Percentiles rank a stretch among this genome's conserved stretches.
phyloP scores from a whole-genome alignment of 2,113 vertebrate species.

The Orientallactaga bullata region DNA sequence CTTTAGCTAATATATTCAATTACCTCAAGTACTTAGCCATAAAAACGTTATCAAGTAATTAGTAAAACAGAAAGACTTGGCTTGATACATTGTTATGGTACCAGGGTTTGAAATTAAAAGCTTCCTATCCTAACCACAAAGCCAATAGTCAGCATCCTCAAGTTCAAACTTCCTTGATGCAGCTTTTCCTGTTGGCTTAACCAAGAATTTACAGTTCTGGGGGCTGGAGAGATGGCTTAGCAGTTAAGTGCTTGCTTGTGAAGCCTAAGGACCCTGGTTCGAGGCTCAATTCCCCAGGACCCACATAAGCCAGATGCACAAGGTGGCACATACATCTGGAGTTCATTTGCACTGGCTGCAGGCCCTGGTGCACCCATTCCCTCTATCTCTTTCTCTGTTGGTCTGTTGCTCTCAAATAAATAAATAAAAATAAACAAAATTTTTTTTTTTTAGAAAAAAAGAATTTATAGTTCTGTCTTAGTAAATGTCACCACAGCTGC shows the following conservation, averaged over 20 bases:
- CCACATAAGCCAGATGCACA: too few species aligned
- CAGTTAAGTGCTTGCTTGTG: too few species aligned
- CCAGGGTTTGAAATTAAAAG: constrained; percentile 30
- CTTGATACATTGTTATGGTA: neutral
- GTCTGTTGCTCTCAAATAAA: too few species aligned
- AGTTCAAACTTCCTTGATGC: neutral
- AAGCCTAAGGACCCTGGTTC: too few species aligned
- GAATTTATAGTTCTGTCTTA: constrained; percentile 50
- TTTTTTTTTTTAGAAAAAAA: too few species aligned
- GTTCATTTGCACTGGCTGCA: too few species aligned
- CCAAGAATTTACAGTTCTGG: constrained; percentile 47
- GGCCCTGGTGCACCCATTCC: too few species aligned
- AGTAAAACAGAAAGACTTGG: neutral
- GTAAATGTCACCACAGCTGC: constrained; percentile 24
- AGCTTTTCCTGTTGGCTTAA: constrained; percentile 43
- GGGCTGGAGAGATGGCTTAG: too few species aligned
- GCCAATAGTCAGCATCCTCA: neutral
- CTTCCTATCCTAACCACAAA: neutral
- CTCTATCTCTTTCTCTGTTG: too few species aligned
- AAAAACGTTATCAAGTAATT: constrained; percentile 49
- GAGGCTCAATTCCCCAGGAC: too few species aligned
- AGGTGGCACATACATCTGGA: too few species aligned
- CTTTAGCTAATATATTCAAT: constrained; percentile 32
- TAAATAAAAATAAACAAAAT: too few species aligned
- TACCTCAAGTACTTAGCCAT: constrained; percentile 14